Conservation (phyloP, 2,113 vertebrate species). For the Hemichromis elongatus region DNA sequence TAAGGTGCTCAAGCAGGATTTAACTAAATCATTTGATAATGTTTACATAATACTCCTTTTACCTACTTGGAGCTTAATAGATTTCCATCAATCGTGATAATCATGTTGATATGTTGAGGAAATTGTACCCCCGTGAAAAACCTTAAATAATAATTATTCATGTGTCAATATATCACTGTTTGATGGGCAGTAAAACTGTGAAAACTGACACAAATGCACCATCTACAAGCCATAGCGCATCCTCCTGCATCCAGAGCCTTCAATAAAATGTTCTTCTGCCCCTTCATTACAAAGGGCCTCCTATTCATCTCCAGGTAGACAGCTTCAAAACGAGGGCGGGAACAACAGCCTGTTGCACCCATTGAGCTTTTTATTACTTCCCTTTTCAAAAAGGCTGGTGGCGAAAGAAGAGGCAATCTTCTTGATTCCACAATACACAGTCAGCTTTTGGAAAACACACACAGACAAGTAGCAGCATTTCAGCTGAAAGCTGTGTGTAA, state of each 20-base stretch:
- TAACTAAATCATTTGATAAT: constrained; percentile 23
- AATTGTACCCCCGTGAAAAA: not conserved
- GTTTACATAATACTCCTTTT: constrained; percentile 28
- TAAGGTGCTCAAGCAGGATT: constrained; percentile 20
- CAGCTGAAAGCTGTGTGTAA: constrained; percentile 10
- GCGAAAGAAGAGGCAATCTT: constrained; percentile 58
- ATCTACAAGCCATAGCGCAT: constrained; percentile 37
- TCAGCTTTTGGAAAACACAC: constrained; percentile 22
- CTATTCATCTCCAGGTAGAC: constrained; percentile 76
- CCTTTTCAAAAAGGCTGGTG: constrained; percentile 65
- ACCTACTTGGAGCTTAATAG: constrained; percentile 30
- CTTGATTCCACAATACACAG: constrained; percentile 63
- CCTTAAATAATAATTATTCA: not conserved
- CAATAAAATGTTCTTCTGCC: constrained; percentile 65
- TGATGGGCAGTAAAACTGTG: not conserved
- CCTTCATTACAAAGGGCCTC: constrained; percentile 68
- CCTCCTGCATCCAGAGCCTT: constrained; percentile 56
- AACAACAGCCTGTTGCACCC: constrained; percentile 72
- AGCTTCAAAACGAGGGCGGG: constrained; percentile 67
- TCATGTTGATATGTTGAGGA: not conserved
- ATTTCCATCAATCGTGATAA: not conserved
- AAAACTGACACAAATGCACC: constrained; percentile 25
- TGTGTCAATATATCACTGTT: not conserved
- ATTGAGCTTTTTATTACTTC: constrained; percentile 74
- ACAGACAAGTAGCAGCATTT: constrained; percentile 38